A percentile compares a stretch with the other conserved stretches of the same genome.
Conservation (phyloP, 1,140 invertebrate species). For the Drosophila nebulosa region DNA sequence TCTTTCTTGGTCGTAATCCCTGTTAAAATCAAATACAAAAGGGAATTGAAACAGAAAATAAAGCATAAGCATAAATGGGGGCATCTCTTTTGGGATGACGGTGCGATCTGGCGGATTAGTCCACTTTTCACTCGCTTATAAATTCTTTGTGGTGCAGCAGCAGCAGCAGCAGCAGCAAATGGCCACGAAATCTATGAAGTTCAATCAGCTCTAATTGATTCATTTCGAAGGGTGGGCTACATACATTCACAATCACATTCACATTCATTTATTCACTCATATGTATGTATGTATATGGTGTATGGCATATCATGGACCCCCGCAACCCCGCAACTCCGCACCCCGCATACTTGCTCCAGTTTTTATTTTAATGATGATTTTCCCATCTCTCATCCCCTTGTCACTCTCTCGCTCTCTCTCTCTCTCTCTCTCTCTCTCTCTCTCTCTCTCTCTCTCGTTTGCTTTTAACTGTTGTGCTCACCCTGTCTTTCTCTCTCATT, state of each 20-base stretch:
- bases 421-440: background rate
- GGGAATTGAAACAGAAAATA: background rate
- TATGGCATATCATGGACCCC: too few species aligned
- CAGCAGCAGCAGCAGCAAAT: background rate
- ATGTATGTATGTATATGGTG: too few species aligned
- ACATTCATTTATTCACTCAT: background rate
- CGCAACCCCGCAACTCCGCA: background rate
- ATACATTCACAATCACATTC: background rate
- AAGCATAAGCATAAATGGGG: background rate
- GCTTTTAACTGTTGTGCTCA: background rate
- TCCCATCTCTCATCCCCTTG: constrained; percentile 3
- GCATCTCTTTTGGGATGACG: background rate
- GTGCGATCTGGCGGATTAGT: background rate
- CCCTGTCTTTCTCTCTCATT: constrained; percentile 9
- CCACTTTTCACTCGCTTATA: background rate
- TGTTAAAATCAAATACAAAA: background rate
- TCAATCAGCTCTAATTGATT: constrained; percentile 80
- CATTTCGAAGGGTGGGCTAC: constrained; percentile 41
- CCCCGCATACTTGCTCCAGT: background rate
- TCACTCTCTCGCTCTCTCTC: background rate
- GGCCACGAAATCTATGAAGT: constrained; percentile 64
- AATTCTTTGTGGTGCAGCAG: background rate
- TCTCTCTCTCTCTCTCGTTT: too few species aligned
- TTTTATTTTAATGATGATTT: constrained; percentile 59
- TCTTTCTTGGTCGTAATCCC: background rate